These are phyloP conservation scores for Sinocyclocheilus anophthalmus DNA, from an alignment of 2,113 vertebrate genomes.

Conservation along the genomic window DNA sequence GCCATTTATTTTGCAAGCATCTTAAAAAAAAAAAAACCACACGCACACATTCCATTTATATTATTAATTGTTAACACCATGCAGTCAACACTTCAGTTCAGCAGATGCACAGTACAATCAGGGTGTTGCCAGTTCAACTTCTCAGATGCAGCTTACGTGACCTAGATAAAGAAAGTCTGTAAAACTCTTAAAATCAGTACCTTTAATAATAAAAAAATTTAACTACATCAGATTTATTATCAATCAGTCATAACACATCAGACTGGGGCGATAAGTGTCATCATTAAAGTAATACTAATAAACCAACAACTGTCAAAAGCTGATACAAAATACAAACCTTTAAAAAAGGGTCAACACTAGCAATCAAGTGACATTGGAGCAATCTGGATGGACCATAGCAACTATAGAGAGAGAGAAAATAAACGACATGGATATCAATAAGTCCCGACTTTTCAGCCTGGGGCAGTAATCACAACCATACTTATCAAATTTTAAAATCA, in stretches of 20 bases:
- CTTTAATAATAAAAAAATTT: neutral
- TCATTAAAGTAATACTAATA: neutral
- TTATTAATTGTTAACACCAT: neutral
- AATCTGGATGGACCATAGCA: too few species aligned
- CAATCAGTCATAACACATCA: conserved; percentile 23
- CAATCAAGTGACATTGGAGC: too few species aligned
- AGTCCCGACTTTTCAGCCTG: too few species aligned
- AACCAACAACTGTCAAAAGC: neutral
- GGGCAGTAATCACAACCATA: too few species aligned
- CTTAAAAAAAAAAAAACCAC: neutral
- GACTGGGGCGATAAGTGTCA: conserved; percentile 26
- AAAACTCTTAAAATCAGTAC: neutral
- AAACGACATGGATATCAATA: too few species aligned
- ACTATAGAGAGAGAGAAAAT: too few species aligned
- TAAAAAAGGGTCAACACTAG: too few species aligned
- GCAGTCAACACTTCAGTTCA: neutral
- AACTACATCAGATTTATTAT: neutral
- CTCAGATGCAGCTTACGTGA: too few species aligned
- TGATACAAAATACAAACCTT: neutral
- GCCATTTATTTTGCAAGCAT: neutral
- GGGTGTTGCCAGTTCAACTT: too few species aligned
- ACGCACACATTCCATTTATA: too few species aligned
- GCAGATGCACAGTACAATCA: neutral
- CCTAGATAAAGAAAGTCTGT: neutral
- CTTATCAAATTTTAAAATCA: neutral